Conservation (phyloP, 2,113 vertebrate genomes). For the Aix galericulata region DNA sequence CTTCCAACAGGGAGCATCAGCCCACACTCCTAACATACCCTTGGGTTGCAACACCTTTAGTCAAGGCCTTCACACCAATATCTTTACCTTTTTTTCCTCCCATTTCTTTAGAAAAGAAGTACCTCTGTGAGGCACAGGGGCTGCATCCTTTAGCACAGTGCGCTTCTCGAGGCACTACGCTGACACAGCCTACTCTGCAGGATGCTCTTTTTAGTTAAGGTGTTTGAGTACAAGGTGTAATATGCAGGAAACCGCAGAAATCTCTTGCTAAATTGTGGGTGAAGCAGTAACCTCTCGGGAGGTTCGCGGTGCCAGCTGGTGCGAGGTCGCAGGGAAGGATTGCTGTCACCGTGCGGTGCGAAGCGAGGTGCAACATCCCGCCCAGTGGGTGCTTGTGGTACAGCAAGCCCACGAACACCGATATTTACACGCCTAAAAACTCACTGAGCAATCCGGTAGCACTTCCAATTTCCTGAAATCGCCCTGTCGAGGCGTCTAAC, state of each 20-base stretch:
- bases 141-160: neutral
- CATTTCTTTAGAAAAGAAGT: neutral
- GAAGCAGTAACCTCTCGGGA: neutral
- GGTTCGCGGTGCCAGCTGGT: neutral
- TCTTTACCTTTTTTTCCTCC: neutral
- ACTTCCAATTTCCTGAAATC: neutral
- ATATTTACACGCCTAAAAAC: too few species aligned
- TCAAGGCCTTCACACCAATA: neutral
- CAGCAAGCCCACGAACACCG: neutral
- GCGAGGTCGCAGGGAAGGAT: rapidly evolving
- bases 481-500: neutral
- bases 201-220: neutral
- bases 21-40: neutral
- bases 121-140: neutral
- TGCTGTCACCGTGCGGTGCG: rapidly evolving
- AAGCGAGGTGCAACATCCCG: neutral
- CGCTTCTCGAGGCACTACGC: neutral
- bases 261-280: neutral
- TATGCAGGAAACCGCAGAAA: neutral
- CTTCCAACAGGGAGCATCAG: neutral
- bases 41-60: neutral
- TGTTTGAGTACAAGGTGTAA: neutral
- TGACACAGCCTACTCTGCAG: neutral
- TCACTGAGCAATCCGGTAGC: neutral
- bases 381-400: neutral